These are phyloP conservation scores for Cuculus canorus DNA, from an alignment of 2,797 vertebrate genomes.

Conservation along the genomic window DNA sequence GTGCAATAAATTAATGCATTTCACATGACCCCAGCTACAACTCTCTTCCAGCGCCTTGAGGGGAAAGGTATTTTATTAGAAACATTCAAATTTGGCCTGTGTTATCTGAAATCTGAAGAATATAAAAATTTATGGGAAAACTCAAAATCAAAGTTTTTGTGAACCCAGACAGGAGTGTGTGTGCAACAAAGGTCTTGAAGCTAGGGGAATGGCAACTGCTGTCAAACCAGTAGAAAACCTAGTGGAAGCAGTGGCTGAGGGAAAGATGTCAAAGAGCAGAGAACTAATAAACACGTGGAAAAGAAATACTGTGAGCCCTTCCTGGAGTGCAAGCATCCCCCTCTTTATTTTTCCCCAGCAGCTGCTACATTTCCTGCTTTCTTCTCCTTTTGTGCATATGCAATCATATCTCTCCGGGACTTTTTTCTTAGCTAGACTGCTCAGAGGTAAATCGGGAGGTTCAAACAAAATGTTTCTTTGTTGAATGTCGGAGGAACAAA, in stretches of 20 bases:
- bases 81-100: background rate
- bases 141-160: constrained; percentile 15
- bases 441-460: background rate
- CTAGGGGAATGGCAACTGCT: background rate
- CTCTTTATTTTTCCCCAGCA: background rate
- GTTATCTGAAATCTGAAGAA: background rate
- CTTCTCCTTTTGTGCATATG: background rate
- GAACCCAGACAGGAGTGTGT: background rate
- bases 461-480: constrained; percentile 23
- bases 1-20: background rate
- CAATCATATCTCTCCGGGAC: background rate
- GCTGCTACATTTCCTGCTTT: constrained; percentile 41
- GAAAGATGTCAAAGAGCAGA: constrained; percentile 45
- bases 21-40: background rate
- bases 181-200: constrained; percentile 23
- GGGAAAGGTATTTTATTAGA: constrained; percentile 10
- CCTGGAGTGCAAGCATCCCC: background rate
- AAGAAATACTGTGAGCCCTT: constrained; percentile 13
- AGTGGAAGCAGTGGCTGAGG: background rate
- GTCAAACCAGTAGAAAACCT: background rate
- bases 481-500: background rate
- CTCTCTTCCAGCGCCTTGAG: background rate
- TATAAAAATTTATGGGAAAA: background rate
- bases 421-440: background rate
- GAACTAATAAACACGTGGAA: constrained; percentile 25